phyloP scores from a whole-genome alignment of 2,797 vertebrate species.

The Coccyzus lansbergi region DNA sequence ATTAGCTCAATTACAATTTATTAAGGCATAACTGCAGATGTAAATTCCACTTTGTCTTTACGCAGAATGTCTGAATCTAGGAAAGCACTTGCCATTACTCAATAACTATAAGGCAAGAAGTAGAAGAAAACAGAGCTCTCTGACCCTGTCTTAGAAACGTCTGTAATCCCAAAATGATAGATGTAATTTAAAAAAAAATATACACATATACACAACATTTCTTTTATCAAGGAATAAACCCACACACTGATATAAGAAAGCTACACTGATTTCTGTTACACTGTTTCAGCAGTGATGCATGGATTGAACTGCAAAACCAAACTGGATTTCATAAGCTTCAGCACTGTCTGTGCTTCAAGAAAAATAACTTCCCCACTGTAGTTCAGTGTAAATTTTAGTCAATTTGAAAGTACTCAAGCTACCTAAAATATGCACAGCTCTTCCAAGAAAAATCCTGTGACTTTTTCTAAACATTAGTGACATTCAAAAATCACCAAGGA shows the following conservation, averaged over 20 bases:
- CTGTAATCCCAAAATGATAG: background rate
- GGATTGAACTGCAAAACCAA: background rate
- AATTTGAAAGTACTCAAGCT: background rate
- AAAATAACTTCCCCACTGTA: background rate
- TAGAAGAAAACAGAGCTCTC: background rate
- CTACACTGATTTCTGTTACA: background rate
- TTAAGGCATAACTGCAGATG: background rate
- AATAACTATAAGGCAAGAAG: background rate
- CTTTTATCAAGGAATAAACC: background rate
- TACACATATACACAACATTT: fast-evolving
- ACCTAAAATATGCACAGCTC: background rate
- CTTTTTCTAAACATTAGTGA: background rate
- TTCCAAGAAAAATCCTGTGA: background rate
- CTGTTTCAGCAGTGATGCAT: background rate
- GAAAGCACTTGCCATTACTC: background rate
- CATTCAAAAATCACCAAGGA: background rate
- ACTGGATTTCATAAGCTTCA: background rate
- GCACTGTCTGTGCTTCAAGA: background rate
- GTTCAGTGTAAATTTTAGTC: background rate
- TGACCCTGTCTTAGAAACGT: background rate
- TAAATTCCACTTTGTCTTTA: constrained; percentile 14
- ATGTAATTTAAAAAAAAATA: background rate
- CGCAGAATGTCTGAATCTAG: background rate
- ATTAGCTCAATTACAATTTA: constrained; percentile 9
- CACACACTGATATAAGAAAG: background rate